Conservation (phyloP, 2,888 invertebrate genomes). For the Drosophila hamatofila region DNA sequence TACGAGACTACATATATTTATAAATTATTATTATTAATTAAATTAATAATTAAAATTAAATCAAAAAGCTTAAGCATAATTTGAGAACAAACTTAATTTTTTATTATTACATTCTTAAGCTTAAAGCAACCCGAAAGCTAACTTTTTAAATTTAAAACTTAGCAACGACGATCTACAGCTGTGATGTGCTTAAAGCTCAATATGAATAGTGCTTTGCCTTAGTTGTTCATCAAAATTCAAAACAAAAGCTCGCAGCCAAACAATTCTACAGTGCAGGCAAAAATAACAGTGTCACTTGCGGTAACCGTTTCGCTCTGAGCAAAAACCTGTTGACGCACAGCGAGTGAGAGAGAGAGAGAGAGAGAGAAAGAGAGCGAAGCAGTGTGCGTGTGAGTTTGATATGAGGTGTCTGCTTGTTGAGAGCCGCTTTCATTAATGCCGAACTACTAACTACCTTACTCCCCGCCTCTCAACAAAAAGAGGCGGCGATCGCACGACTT, state of each 20-base stretch:
- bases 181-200: constrained; percentile 3
- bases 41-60: not conserved
- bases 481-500: constrained; percentile 42
- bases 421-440: constrained; percentile 27
- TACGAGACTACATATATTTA: not conserved
- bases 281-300: constrained; percentile 12
- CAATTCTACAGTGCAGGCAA: constrained; percentile 26
- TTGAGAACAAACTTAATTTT: too few relatives aligned
- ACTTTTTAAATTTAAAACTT: not conserved
- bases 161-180: constrained; percentile 28
- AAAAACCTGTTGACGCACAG: constrained; percentile 9
- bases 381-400: constrained; percentile 7
- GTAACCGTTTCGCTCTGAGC: constrained; percentile 15
- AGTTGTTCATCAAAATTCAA: constrained; percentile 22
- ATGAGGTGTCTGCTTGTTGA: constrained; percentile 16
- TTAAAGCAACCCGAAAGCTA: not conserved
- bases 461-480: constrained; percentile 9
- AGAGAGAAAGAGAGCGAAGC: not conserved
- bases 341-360: not conserved
- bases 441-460: not conserved
- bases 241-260: constrained; percentile 29
- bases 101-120: not conserved
- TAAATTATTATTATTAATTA: too few relatives aligned
- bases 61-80: not conserved
- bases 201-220: not conserved